These are phyloP conservation scores for Cryptocephalus moraei DNA, from an alignment of 2,888 invertebrate genomes.

Conservation along the genomic window DNA sequence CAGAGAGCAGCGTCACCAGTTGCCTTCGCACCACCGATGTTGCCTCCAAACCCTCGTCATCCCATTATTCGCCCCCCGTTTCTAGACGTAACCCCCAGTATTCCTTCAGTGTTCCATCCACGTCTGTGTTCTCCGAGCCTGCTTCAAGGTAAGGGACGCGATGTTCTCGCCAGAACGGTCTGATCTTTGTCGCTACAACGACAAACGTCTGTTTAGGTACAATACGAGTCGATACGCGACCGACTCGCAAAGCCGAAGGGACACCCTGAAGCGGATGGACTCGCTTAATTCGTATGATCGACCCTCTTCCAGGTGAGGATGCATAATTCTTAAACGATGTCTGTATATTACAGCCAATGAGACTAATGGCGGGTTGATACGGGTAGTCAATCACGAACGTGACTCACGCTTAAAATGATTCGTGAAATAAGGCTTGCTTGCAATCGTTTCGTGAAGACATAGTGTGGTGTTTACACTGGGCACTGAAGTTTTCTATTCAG, in stretches of 20 bases:
- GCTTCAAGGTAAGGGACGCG: constrained; percentile 19
- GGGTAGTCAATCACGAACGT: too few relatives aligned
- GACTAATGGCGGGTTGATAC: too few relatives aligned
- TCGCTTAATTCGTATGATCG: constrained; percentile 22
- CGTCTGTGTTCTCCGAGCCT: constrained; percentile 31
- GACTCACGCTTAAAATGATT: too few relatives aligned
- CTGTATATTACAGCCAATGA: too few relatives aligned
- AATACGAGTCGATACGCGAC: constrained; percentile 14
- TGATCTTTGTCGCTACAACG: too few relatives aligned
- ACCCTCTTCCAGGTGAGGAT: background rate
- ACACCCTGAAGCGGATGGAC: constrained; percentile 24
- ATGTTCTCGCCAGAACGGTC: too few relatives aligned
- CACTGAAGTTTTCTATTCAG: too few relatives aligned
- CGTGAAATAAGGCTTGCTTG: too few relatives aligned
- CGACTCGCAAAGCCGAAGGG: constrained; percentile 19
- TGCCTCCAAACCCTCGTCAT: constrained; percentile 33
- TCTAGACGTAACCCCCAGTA: constrained; percentile 29
- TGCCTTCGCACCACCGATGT: constrained; percentile 27
- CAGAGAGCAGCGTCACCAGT: constrained; percentile 26
- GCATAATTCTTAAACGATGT: too few relatives aligned
- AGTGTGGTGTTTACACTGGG: too few relatives aligned
- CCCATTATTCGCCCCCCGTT: constrained; percentile 38
- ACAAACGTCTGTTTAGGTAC: constrained; percentile 13
- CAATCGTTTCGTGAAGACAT: too few relatives aligned
- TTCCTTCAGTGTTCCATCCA: constrained; percentile 40